These are phyloP conservation scores for Drosophila tristis DNA, from an alignment of 1,140 invertebrate genomes.

Conservation along the genomic window DNA sequence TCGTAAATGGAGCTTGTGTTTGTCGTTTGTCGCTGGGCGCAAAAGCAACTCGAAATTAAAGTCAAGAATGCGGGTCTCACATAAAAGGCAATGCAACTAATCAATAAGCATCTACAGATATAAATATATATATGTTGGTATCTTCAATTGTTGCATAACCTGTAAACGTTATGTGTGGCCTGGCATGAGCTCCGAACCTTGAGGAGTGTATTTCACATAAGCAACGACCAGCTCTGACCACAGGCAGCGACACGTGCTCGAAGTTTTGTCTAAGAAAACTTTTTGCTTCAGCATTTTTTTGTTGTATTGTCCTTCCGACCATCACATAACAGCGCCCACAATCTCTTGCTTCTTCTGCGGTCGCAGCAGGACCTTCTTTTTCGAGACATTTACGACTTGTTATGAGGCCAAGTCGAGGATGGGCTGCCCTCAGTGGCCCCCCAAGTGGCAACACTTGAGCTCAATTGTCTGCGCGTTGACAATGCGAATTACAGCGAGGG, in stretches of 20 bases:
- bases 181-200: neutral
- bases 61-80: neutral
- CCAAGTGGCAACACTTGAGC: conserved; percentile 68
- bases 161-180: neutral
- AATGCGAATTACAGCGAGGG: conserved; percentile 53
- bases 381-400: conserved; percentile 66
- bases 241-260: conserved; percentile 35
- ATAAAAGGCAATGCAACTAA: conserved; percentile 1
- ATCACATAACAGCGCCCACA: conserved; percentile 10
- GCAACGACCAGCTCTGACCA: conserved; percentile 1
- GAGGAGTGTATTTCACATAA: neutral
- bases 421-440: conserved; percentile 12
- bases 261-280: conserved; percentile 42
- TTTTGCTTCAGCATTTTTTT: conserved; percentile 39
- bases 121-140: neutral
- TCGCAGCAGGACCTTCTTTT: conserved; percentile 38
- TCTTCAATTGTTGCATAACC: neutral
- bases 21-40: conserved; percentile 1
- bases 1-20: conserved; percentile 29
- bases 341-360: neutral
- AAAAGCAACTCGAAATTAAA: conserved; percentile 26
- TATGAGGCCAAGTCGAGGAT: conserved; percentile 43
- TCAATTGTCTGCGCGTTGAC: conserved; percentile 78
- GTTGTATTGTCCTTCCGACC: conserved; percentile 18
- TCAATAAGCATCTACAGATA: conserved; percentile 10